Base-by-base conservation (phyloP, 2,888 invertebrate genomes). In the Oscheius sp. region DNA sequence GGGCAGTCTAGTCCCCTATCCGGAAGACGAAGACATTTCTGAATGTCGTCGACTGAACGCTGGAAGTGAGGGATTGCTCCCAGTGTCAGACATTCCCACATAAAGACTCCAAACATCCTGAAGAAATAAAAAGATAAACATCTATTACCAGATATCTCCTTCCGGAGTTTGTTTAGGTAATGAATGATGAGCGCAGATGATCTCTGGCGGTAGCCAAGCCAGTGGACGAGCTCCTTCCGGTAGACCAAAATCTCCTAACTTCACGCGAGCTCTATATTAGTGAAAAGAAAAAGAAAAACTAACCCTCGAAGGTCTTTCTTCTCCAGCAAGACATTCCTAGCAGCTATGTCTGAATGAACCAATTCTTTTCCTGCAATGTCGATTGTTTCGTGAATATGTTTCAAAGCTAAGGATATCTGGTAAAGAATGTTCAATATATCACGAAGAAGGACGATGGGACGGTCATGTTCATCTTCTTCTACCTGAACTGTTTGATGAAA, bases 171-270 rank as follows among this genome's bases (percentile, higher is more conserved):
- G 84, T 20, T 71, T 77, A 12, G 81, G 71, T 6, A 67, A 49
- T 30, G 68, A 59, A 49, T 83, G 83, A 24, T 77, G 54, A 33
- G 82, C 78, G 57, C 80, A 81, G 8, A 84, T 68, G 36, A 79
- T 74, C 64, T 79, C 79, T 6, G 84, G 84, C 2, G 84, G 84
- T 24, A 84, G 74, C 80, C 84, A 84, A 5, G 83, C 80, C 2
- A 82, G 80, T 14, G 85, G 77, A 8, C 81, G 71, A 8, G 79
- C 74, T 49, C 82, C 81, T 56, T 81, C 80, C 54, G 80, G 76
- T 12, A 81, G 73, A 3, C 82, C 84, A 65, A 84, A 85, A 68
- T 84, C 84, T 41, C 84, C 84, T 26, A 84, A 68, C 47, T 84
- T 84, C 14, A 82, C 83, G 12, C 66, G 22, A 5, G 33, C 62